Percentiles rank a stretch among this genome's conserved stretches.
Evolutionary conservation across 2,797 vertebrate genomes (phyloP).

Genomic region (Stomatorhinus walkeri): DNA sequence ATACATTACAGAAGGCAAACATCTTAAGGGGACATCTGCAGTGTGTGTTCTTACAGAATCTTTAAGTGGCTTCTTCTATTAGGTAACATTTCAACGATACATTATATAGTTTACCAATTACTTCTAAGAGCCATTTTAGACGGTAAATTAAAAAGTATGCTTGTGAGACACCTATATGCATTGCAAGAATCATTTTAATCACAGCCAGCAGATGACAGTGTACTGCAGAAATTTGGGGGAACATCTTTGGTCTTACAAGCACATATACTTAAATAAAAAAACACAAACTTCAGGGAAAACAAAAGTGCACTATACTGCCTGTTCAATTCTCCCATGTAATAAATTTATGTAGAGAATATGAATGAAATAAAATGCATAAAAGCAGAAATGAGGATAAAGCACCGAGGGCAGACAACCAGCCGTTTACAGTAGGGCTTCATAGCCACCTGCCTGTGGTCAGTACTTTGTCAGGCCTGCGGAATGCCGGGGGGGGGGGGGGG

Average conservation of each 20-base stretch:
- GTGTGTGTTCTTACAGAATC: not conserved
- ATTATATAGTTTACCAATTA: not conserved
- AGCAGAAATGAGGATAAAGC: not conserved
- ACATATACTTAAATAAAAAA: not conserved
- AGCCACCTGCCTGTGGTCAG: not conserved
- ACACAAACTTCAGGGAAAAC: not conserved
- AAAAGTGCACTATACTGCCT: not conserved
- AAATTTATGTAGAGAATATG: not conserved
- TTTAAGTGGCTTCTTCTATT: not conserved
- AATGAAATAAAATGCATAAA: not conserved
- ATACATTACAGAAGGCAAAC: constrained; percentile 31
- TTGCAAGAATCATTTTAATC: constrained; percentile 15
- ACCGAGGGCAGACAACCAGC: not conserved
- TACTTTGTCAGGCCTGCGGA: not conserved
- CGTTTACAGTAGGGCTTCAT: not conserved
- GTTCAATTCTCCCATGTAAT: not conserved
- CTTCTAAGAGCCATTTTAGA: not conserved
- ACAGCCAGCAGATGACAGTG: constrained; percentile 21
- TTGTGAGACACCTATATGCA: not conserved
- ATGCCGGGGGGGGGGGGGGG: not conserved
- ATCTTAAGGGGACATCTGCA: not conserved
- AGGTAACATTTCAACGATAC: not conserved
- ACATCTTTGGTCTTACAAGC: not conserved
- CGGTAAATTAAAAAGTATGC: not conserved
- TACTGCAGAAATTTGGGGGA: not conserved